phyloP scores from a whole-genome alignment of 2,113 vertebrate species.

The Plecotus auritus region DNA sequence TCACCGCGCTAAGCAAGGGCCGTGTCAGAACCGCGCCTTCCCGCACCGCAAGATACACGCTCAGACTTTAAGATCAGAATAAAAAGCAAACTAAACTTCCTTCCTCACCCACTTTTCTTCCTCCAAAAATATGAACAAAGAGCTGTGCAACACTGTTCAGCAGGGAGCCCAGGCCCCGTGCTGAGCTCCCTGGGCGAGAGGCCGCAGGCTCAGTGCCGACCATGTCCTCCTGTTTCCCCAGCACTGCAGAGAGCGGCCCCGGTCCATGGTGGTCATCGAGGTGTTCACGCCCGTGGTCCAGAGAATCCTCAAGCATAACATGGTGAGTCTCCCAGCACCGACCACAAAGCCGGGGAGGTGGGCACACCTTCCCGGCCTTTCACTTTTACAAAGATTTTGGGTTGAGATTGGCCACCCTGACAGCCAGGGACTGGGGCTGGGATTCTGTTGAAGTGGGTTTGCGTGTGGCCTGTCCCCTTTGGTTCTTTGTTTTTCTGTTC shows the following conservation, averaged over 20 bases:
- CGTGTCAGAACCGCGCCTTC: accelerated
- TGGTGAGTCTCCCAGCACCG: conserved; percentile 83
- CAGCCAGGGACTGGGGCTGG: neutral
- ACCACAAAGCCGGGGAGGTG: accelerated
- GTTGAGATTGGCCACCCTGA: neutral
- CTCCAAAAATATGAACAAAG: neutral
- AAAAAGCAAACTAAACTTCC: neutral
- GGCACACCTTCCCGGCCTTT: neutral
- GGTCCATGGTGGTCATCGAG: conserved; percentile 99
- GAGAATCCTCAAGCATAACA: conserved; percentile 99
- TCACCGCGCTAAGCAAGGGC: neutral
- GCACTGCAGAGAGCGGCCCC: conserved; percentile 98
- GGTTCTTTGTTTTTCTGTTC: neutral
- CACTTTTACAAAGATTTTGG: neutral
- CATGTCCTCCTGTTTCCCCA: conserved; percentile 67
- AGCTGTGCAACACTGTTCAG: accelerated
- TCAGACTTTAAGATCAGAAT: neutral
- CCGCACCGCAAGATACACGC: too few species aligned
- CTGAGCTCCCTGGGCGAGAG: neutral
- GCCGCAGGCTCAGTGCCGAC: accelerated
- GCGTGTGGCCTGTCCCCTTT: neutral
- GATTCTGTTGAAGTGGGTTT: neutral
- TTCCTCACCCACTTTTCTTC: too few species aligned
- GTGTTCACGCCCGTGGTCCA: conserved; percentile 99
- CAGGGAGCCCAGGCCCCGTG: neutral